Conservation (phyloP, 1,140 invertebrate genomes). For the Brachionus calyciflorus region DNA sequence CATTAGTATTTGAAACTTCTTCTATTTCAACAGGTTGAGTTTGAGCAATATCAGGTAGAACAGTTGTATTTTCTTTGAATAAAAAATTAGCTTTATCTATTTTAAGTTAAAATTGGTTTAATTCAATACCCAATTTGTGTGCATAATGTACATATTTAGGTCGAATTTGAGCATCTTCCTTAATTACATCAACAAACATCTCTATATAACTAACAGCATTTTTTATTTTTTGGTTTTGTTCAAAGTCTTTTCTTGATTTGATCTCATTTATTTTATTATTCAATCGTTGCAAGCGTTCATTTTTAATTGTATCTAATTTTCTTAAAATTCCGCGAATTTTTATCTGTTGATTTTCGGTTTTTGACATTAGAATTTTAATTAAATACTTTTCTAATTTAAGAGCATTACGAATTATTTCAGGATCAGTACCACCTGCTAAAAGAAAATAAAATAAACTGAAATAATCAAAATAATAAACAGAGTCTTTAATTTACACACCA, state of each 20-base stretch:
- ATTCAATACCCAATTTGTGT: too few relatives aligned
- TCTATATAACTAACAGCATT: neutral
- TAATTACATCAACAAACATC: neutral
- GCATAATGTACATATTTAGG: too few relatives aligned
- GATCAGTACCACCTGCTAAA: neutral
- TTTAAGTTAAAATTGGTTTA: too few relatives aligned
- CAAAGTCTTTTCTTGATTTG: constrained; percentile 1
- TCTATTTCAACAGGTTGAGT: too few relatives aligned
- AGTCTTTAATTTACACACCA: neutral
- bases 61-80: too few relatives aligned
- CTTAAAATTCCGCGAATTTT: neutral
- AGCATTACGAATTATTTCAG: neutral
- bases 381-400: constrained; percentile 16
- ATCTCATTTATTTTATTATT: constrained; percentile 22
- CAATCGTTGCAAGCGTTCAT: neutral
- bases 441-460: too few relatives aligned
- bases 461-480: neutral
- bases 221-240: neutral
- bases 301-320: neutral
- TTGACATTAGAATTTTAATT: neutral
- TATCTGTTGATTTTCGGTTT: neutral
- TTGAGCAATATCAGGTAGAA: too few relatives aligned
- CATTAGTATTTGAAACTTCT: too few relatives aligned
- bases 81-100: too few relatives aligned
- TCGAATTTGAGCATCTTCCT: neutral